A percentile compares a stretch with the other conserved stretches of the same genome.
Conservation (phyloP, 1,140 invertebrate species). For the Solenopsis invicta region DNA sequence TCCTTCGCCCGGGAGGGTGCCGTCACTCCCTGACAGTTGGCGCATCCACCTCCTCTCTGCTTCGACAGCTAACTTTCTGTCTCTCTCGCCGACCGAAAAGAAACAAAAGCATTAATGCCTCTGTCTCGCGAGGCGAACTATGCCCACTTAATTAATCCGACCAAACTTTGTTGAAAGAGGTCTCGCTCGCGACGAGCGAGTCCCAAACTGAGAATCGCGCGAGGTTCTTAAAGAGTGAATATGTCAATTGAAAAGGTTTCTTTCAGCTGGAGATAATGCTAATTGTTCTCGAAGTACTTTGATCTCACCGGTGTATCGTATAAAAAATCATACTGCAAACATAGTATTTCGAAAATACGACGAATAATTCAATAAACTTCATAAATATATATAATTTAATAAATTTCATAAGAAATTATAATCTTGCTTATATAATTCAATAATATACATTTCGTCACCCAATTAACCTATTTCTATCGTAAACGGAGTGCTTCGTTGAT, state of each 20-base stretch:
- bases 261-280: conserved; percentile 60
- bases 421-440: not conserved
- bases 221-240: conserved; percentile 46
- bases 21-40: conserved; percentile 71
- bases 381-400: too few species aligned
- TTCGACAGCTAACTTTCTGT: conserved; percentile 46
- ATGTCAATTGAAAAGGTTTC: conserved; percentile 51
- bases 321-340: not conserved
- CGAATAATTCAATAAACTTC: not conserved
- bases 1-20: conserved; percentile 70
- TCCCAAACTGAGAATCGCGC: conserved; percentile 4
- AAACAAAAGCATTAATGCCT: conserved; percentile 71
- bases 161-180: not conserved
- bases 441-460: not conserved
- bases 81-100: conserved; percentile 61
- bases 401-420: not conserved
- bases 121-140: not conserved
- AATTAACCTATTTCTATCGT: not conserved
- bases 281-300: conserved; percentile 63
- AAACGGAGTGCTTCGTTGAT: not conserved
- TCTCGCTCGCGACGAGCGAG: not conserved
- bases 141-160: conserved; percentile 35
- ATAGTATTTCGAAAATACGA: not conserved
- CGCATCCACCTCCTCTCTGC: conserved; percentile 33
- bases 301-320: not conserved